Conservation (phyloP, 1,140 invertebrate species). For the Caenorhabditis elegans region DNA sequence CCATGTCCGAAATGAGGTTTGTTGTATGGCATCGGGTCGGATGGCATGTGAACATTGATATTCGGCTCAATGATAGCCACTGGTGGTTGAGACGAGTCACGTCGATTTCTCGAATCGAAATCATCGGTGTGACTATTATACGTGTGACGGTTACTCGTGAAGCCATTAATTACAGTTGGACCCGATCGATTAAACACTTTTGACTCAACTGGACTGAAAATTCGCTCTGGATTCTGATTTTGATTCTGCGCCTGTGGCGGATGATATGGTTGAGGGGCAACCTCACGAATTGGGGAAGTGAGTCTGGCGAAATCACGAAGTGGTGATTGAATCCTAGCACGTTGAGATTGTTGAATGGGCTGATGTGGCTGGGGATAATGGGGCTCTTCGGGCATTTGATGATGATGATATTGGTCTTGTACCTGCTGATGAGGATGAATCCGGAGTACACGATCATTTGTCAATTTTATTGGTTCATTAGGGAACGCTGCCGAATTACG, state of each 20-base stretch:
- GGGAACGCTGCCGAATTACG: neutral
- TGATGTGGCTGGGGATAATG: neutral
- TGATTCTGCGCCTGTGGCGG: neutral
- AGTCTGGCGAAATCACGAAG: neutral
- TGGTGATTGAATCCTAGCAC: neutral
- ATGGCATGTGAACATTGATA: conserved; percentile 13
- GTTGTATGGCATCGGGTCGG: neutral
- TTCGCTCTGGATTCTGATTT: neutral
- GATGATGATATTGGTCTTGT: neutral
- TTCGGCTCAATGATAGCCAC: conserved; percentile 11
- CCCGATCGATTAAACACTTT: conserved; percentile 7
- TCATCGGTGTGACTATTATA: neutral
- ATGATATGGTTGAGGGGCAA: neutral
- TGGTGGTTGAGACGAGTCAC: neutral
- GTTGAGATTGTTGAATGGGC: neutral
- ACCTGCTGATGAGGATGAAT: neutral
- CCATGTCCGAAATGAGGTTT: neutral
- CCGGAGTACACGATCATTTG: neutral
- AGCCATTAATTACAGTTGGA: conserved; percentile 31
- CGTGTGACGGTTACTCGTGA: conserved; percentile 25
- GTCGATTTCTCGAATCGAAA: neutral
- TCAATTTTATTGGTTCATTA: neutral
- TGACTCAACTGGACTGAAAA: conserved; percentile 18
- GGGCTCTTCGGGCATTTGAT: neutral
- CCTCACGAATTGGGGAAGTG: neutral